Base-by-base conservation (phyloP, 2,888 invertebrate genomes). In the Orchesella flavescens region DNA sequence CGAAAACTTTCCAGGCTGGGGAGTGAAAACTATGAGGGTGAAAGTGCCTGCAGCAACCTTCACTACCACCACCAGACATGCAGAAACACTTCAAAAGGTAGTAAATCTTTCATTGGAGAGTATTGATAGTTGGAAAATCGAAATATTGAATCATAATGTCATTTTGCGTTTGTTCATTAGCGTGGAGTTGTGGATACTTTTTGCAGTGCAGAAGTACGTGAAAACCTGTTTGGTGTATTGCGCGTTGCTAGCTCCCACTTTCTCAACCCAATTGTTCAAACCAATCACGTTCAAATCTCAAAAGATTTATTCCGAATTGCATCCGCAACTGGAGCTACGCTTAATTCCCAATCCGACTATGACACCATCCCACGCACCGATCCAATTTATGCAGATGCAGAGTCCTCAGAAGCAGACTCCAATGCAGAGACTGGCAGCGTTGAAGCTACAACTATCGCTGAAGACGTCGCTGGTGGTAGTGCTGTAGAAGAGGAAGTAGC, bases 1-100 rank as follows among this genome's bases (percentile, higher is more conserved):
- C 17, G 86, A 86, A 80, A 84, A 84, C 65, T 86, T 86, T 63
- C 86, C 86, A 7, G 86, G 86, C 24, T 86, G 86, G 86, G 84
- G 85, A 34, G 84, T 86, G 19, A 86, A 86, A 55, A 84, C 81
- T 10, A 85, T 86, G 85, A 63, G 71, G 72, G 86, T 86, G 13
- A 75, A 79, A 59, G 85, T 86, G 3, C 86, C 86, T 5, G 12
- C 65, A 15, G 81, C 84, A 17, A 46, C 82, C 10, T 86, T 86
- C 66, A 86, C 86, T 12, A 85, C 85, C 0, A 86, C 82, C 7
- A 85, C 85, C 2, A 84, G 85, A 61, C 86, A 86, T 23, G 84
- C 80, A 1, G 86, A 86, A 21, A 86, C 85, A 9, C 72, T 86
- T 1, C 84, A 85, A 34, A 86, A 86, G 80, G 84, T 84, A 63